Percentiles rank a stretch among this genome's conserved stretches.
Evolutionary conservation across 1,140 invertebrate genomes (phyloP).

Genomic region (Gonioctena quinquepunctata): DNA sequence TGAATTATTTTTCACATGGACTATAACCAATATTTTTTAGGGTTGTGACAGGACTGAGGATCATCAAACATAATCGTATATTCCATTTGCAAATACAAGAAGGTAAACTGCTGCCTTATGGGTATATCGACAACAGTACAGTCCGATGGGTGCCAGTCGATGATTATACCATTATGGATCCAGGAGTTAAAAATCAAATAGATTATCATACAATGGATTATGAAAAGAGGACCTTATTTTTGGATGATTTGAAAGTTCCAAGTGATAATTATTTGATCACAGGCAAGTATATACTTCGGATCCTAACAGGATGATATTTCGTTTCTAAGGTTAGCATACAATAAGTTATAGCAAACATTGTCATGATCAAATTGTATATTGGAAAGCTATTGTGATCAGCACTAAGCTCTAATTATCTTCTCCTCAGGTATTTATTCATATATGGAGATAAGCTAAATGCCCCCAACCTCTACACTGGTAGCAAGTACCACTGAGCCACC

Average conservation of each 20-base stretch:
- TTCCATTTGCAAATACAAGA: slow-evolving; percentile 80
- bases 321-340: too few species aligned
- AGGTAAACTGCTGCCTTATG: slow-evolving; percentile 66
- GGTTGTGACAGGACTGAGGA: slow-evolving; percentile 75
- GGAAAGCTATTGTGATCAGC: too few species aligned
- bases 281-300: slow-evolving; percentile 61
- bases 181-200: slow-evolving; percentile 57
- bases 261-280: slow-evolving; percentile 63
- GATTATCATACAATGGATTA: slow-evolving; percentile 76
- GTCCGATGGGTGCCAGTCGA: slow-evolving; percentile 68
- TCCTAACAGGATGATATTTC: too few species aligned
- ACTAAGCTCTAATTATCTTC: too few species aligned
- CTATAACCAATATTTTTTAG: slow-evolving; percentile 58
- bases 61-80: slow-evolving; percentile 71
- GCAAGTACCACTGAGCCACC: too few species aligned
- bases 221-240: slow-evolving; percentile 72
- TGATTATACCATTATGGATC: slow-evolving; percentile 61
- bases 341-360: too few species aligned
- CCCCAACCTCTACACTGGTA: too few species aligned
- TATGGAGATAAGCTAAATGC: too few species aligned
- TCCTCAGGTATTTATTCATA: too few species aligned
- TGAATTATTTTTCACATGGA: too few species aligned
- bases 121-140: slow-evolving; percentile 63
- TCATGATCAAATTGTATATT: too few species aligned
- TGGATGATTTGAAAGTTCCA: slow-evolving; percentile 71